These are phyloP conservation scores for Stenodera caucasica DNA, from an alignment of 2,888 invertebrate genomes.

Conservation along the genomic window DNA sequence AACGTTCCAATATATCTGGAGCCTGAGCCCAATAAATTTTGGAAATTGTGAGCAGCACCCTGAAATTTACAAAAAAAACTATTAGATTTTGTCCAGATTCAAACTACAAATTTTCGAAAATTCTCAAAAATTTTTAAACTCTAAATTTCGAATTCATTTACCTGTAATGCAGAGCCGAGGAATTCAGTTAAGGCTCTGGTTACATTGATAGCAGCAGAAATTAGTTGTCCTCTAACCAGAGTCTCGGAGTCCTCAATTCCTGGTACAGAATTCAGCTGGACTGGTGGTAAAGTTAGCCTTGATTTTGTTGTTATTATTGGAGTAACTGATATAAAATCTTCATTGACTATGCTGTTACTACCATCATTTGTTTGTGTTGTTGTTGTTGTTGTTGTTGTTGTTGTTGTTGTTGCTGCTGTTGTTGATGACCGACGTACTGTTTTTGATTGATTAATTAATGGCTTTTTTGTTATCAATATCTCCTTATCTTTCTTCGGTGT, in stretches of 20 bases:
- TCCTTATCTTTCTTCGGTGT: slow-evolving; percentile 15
- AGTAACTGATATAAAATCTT: slow-evolving; percentile 21
- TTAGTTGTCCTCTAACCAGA: slow-evolving; percentile 59
- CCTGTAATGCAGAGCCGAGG: slow-evolving; percentile 77
- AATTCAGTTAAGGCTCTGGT: slow-evolving; percentile 78
- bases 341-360: slow-evolving; percentile 19
- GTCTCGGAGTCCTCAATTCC: slow-evolving; percentile 47
- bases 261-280: slow-evolving; percentile 50
- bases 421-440: slow-evolving; percentile 27
- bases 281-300: slow-evolving; percentile 46
- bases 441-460: slow-evolving; percentile 31
- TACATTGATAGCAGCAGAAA: slow-evolving; percentile 75
- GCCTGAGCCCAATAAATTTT: slow-evolving; percentile 65
- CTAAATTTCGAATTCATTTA: slow-evolving; percentile 42
- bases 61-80: slow-evolving; percentile 43
- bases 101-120: no score
- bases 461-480: slow-evolving; percentile 13
- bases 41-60: slow-evolving; percentile 74
- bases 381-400: slow-evolving; percentile 32
- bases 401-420: slow-evolving; percentile 29
- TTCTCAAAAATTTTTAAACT: neutral
- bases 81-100: no score
- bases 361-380: no score
- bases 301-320: slow-evolving; percentile 30
- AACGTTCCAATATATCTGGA: slow-evolving; percentile 58